Evolutionary conservation across 2,113 vertebrate species (phyloP).

Genomic region (Rana temporaria): DNA sequence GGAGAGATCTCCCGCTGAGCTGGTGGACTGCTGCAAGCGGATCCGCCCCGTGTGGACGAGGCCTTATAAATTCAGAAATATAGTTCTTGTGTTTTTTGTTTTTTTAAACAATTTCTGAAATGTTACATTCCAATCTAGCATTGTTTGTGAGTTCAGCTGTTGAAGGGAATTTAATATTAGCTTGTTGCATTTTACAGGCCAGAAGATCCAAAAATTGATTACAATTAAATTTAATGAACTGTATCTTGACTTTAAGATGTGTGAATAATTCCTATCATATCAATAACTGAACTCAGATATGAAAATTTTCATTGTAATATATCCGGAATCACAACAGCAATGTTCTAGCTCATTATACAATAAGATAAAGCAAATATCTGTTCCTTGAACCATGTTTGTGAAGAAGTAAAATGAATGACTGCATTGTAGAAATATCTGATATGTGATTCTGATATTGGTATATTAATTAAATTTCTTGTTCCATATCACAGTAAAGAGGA

Average conservation of each 20-base stretch:
- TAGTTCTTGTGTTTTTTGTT: too few species aligned
- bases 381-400: slow-evolving; percentile 2
- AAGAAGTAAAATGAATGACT: slow-evolving; percentile 15
- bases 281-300: slow-evolving; percentile 31
- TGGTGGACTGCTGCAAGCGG: too few species aligned
- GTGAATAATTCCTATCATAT: slow-evolving; percentile 53
- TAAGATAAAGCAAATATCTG: slow-evolving; percentile 43
- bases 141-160: background rate
- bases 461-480: background rate
- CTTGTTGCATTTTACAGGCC: slow-evolving; percentile 60
- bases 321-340: slow-evolving; percentile 55
- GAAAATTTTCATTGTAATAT: slow-evolving; percentile 67
- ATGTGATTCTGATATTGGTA: background rate
- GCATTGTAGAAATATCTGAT: slow-evolving; percentile 7
- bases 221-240: slow-evolving; percentile 62
- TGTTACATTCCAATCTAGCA: background rate
- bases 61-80: too few species aligned
- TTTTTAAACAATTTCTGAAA: too few species aligned
- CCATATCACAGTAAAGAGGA: background rate
- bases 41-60: too few species aligned
- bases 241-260: slow-evolving; percentile 53
- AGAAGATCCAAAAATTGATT: slow-evolving; percentile 59
- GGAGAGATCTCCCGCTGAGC: too few species aligned
- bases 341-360: slow-evolving; percentile 65
- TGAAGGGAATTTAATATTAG: slow-evolving; percentile 60